Evolutionary conservation across 2,113 vertebrate species (phyloP), one percentile per base, ranked within the genome.

Genomic region (Chaetodon trifascialis): DNA sequence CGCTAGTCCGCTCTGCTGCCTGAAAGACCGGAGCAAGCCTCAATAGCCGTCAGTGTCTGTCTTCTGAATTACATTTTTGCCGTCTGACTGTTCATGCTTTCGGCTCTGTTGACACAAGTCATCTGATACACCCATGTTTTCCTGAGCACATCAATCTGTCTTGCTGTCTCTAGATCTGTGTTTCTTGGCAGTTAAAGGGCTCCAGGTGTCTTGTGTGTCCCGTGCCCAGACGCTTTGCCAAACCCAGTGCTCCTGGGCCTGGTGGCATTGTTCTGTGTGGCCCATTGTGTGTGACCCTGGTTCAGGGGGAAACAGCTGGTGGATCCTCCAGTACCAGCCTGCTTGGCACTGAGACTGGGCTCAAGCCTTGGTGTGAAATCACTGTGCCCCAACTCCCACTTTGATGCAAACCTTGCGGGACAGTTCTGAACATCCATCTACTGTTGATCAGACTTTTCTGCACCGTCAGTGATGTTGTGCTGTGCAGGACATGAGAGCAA

Each of bases 231-330:
- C 19, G 30, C 70, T 2, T 67, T 82, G 86, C 89, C 91, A 93
- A 40, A 34, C 70, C 69, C 46, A 15, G 70, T 88, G 71, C 87
- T 91, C 84, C 76, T 76, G 73, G 86, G 88, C 83, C 65, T 67
- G 52, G 42, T 60, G 74, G 83, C 82, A 95, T 96, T 96, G 94
- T 95, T 94, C 84, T 84, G 30, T 7, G 34, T 51, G 70, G 80
- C 81, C 74, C 89, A 92, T 91, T 94, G 93, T 95, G 89, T 25
- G 23, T 82, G 88, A 90, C 90, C 91, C 88, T 54, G 79, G 83
- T 88, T 90, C 72, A 85, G 78, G 62, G 91, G 95, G 94, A 95
- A 95, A 90, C 95, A 96, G 94, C 94, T 95, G 95, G 84, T 90
- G 88, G 84, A 89, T 90, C 89, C 84, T 88, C 83, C 83, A 87